phyloP scores from a whole-genome alignment of 2,797 vertebrate species.

The Rhincodon typus region DNA sequence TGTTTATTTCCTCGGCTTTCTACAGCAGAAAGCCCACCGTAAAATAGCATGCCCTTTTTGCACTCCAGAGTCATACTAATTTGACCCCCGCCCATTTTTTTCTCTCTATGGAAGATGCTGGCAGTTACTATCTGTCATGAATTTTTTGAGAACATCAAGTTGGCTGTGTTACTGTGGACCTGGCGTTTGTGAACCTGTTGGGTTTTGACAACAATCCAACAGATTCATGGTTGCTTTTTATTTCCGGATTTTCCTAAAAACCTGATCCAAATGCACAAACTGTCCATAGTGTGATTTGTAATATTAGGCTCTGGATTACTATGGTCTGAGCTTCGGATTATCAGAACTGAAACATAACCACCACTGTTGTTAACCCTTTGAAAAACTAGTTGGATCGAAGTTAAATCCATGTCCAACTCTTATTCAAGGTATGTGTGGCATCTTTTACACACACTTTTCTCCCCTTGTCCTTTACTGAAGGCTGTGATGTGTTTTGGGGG shows the following conservation, averaged over 20 bases:
- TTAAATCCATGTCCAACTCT: neutral
- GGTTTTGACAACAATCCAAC: neutral
- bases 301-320: neutral
- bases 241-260: neutral
- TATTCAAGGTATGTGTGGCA: neutral
- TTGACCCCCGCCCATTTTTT: neutral
- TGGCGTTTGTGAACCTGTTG: neutral
- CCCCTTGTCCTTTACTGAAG: neutral
- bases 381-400: neutral
- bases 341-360: neutral
- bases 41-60: neutral
- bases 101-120: neutral
- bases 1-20: neutral
- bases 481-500: neutral
- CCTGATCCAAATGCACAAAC: neutral
- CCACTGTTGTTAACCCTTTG: neutral
- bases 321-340: neutral
- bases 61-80: neutral
- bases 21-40: neutral
- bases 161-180: neutral
- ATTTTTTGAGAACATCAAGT: neutral
- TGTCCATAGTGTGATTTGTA: neutral
- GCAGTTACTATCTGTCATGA: neutral
- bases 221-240: neutral
- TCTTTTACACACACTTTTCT: neutral